These are phyloP conservation scores for Calameuta idolon DNA, from an alignment of 2,888 invertebrate species.

Conservation along the genomic window DNA sequence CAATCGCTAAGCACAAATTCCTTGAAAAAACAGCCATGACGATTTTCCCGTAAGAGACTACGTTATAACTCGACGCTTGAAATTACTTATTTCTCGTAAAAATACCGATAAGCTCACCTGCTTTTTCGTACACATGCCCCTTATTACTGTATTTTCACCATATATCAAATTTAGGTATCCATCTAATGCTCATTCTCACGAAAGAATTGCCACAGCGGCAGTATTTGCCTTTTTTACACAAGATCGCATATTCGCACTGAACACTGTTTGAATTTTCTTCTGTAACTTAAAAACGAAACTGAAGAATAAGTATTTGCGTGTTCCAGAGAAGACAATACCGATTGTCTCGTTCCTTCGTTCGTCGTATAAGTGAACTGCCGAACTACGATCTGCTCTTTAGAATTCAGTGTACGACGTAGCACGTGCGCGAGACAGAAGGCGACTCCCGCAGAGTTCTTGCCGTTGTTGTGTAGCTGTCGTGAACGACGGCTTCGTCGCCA, in stretches of 20 bases:
- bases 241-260: not conserved
- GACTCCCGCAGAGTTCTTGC: constrained; percentile 25
- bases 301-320: not conserved
- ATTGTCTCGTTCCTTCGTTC: not conserved
- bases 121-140: too few species aligned
- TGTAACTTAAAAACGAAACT: not conserved
- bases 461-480: constrained; percentile 10
- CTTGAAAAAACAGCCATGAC: too few species aligned
- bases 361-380: not conserved
- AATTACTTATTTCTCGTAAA: too few species aligned
- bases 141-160: too few species aligned
- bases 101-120: too few species aligned
- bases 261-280: not conserved
- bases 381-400: not conserved
- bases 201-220: too few species aligned
- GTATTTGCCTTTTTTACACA: not conserved
- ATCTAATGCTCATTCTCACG: too few species aligned
- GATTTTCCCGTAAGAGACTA: too few species aligned
- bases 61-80: too few species aligned
- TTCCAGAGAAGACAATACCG: not conserved
- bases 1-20: too few species aligned
- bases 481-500: not conserved
- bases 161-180: too few species aligned
- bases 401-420: constrained; percentile 5
- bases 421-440: constrained; percentile 16